Evolutionary conservation across 2,113 vertebrate species (phyloP), one percentile per base, ranked within the genome.

Genomic region (Megaceryle torquata): DNA sequence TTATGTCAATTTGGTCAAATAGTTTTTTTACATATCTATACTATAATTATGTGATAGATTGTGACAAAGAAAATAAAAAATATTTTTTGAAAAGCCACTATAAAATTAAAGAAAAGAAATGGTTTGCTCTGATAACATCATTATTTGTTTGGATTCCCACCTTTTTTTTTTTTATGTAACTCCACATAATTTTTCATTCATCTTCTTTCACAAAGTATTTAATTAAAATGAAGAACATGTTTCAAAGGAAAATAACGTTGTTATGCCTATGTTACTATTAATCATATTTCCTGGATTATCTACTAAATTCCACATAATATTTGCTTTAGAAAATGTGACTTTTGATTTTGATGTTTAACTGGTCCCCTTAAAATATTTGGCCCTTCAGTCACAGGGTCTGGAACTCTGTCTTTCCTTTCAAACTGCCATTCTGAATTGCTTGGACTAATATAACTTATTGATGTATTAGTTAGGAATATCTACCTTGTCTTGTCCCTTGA

Each of bases 21-120:
- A 0, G n/a, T 5, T 14, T 56, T 63, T 79, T 24, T 18, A 61
- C 11, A 24, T 39, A 33, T 88, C 76, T 64, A 24, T 63, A 26
- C 7, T 81, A 16, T 44, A 69, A 56, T 53, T 90, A 29, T 20
- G 3, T 63, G 28, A 54, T 57, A 4, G 4, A 61, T 57, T 91
- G 4, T 77, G 46, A 28, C 21, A 84, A 15, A 77, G 13, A 85
- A 87, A 87, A 64, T 41, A 57, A 72, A 72, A 84, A 75, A 25
- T 20, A 5, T 65, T 83, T 59, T 65, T 43, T 71, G 28, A 89
- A 89, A 88, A 46, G 5, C 4, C 19, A 46, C 12, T 15, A 81
- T 39, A 53, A 93, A 92, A 51, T 56, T 82, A 80, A 92, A 56
- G 29, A 81, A 80, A 92, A 56, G 29, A 81, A 70, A 63, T 68